Percentiles rank a stretch among this genome's conserved stretches.
phyloP scores from a whole-genome alignment of 2,888 invertebrate genomes.

The Rhagium mordax region DNA sequence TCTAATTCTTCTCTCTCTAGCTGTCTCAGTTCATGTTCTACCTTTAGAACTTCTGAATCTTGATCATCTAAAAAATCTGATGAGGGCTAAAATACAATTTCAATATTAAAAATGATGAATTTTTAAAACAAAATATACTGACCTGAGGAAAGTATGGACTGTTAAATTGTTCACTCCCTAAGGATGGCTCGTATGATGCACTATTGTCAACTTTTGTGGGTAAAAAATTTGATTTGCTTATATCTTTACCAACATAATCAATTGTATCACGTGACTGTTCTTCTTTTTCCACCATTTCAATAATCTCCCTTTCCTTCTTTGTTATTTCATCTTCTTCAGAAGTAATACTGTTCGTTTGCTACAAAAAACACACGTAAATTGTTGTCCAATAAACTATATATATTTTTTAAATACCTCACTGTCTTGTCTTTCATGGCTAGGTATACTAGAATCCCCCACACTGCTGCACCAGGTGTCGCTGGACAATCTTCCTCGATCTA shows the following conservation, averaged over 20 bases:
- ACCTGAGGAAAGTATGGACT: constrained; percentile 62
- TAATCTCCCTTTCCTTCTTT: constrained; percentile 78
- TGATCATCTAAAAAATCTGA: constrained; percentile 63
- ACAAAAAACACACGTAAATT: constrained; percentile 39
- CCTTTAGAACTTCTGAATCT: constrained; percentile 76
- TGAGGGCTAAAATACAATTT: constrained; percentile 48
- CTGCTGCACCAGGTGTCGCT: constrained; percentile 75
- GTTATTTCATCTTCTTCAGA: constrained; percentile 86
- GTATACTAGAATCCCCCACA: constrained; percentile 60
- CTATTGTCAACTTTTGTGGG: constrained; percentile 12
- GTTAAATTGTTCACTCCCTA: constrained; percentile 62
- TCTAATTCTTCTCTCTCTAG: constrained; percentile 85
- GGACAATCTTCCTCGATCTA: constrained; percentile 73
- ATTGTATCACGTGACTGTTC: constrained; percentile 74
- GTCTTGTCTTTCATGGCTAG: constrained; percentile 82
- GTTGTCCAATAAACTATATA: not conserved
- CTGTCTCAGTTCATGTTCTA: constrained; percentile 84
- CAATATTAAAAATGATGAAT: not conserved
- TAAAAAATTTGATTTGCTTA: constrained; percentile 18
- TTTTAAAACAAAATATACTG: constrained; percentile 22
- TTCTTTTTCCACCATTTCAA: constrained; percentile 76
- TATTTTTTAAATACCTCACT: constrained; percentile 71
- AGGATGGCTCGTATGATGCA: constrained; percentile 53
- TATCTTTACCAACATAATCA: constrained; percentile 47
- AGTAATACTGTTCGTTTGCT: constrained; percentile 78